Evolutionary conservation across 2,888 invertebrate species (phyloP), one percentile per base, ranked within the genome.

Genomic region (Adineta ricciae): DNA sequence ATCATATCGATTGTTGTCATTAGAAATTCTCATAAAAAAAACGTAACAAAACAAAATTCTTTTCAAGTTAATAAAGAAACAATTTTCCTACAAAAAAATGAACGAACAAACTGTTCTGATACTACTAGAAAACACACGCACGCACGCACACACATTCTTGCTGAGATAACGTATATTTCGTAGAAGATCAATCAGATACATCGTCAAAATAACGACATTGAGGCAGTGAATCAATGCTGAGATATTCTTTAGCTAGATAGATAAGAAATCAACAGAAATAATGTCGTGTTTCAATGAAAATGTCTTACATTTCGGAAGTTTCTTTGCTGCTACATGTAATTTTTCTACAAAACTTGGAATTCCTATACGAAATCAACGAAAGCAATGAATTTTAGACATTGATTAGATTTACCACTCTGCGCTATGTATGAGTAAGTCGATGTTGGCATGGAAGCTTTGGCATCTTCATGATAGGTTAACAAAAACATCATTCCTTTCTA

Each of bases 71-170:
- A 64, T 64, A 19, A 64, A 19, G 32, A 32, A 64, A 64, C 32
- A 36, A 64, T 64, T 64, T 64, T 64, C 32, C 64, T 64, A 64
- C 64, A 64, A 64, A 64, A n/a, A n/a, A 27, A 46, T 89, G 97
- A 95, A 89, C 92, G 97, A 87, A 93, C 94, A 54, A n/a, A 27
- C 32, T 64, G 64, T 19, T 64, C 64, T 64, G 32, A 4, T 64
- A 64, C 64, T 64, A 64, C 32, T 64, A 64, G 32, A 32, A 64
- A 32, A 64, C n/a, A n/a, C n/a, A n/a, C n/a, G 11, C 46, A 46
- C 46, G 46, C 46, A 11, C 46, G 11, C 46, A 64, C 64, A 36
- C 32, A 64, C 50, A 50, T 50, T 50, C 19, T 19, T 32, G 36
- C 64, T 32, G 64, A 32, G 4, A 32, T 36, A 36, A 64, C 5